These are phyloP conservation scores for Phyllopteryx taeniolatus DNA, from an alignment of 2,113 vertebrate species.

Conservation along the genomic window DNA sequence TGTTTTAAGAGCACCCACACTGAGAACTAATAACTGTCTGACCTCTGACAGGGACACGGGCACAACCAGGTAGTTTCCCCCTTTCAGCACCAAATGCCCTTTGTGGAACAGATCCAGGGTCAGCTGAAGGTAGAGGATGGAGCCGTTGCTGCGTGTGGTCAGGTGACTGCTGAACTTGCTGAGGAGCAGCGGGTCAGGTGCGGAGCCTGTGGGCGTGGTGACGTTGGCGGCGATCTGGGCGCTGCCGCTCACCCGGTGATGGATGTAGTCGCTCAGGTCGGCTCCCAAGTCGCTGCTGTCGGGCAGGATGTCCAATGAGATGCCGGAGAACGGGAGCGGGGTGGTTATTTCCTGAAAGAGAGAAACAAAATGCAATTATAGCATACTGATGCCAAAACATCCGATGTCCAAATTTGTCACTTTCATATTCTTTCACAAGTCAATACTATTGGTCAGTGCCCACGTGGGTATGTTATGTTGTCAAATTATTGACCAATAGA, in stretches of 20 bases:
- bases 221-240: slow-evolving; percentile 87
- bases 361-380: not conserved
- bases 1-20: slow-evolving; percentile 2
- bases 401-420: no score
- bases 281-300: slow-evolving; percentile 87
- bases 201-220: slow-evolving; percentile 86
- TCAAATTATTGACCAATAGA: no score
- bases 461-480: no score
- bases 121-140: slow-evolving; percentile 92
- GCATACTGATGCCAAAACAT: no score
- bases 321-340: slow-evolving; percentile 80
- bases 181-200: slow-evolving; percentile 79
- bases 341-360: slow-evolving; percentile 81
- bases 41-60: slow-evolving; percentile 91
- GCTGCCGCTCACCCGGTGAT: slow-evolving; percentile 86
- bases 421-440: no score
- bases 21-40: slow-evolving; percentile 22
- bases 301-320: slow-evolving; percentile 89
- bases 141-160: slow-evolving; percentile 89
- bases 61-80: slow-evolving; percentile 93
- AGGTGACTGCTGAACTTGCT: slow-evolving; percentile 93
- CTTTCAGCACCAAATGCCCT: slow-evolving; percentile 90
- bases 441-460: no score
- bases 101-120: slow-evolving; percentile 93
- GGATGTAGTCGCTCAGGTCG: slow-evolving; percentile 90